phyloP scores from a whole-genome alignment of 23 tunicate species.

The Halocynthia aurantium region DNA sequence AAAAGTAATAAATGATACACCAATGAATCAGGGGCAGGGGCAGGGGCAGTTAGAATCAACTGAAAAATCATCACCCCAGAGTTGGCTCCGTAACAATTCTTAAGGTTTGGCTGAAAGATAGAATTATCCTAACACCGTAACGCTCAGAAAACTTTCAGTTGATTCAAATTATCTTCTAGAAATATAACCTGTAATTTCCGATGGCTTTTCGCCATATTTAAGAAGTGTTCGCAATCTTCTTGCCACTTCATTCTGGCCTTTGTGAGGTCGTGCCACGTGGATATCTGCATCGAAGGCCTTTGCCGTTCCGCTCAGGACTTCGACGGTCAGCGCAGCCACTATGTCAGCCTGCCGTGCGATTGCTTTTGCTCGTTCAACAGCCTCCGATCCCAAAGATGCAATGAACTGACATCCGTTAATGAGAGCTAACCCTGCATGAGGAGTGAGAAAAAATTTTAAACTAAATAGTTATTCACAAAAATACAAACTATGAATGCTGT shows the following conservation, averaged over 20 bases:
- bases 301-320: constrained; percentile 82
- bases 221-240: constrained; percentile 66
- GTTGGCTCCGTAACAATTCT: no score
- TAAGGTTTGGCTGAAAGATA: no score
- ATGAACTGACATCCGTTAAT: constrained; percentile 92
- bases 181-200: constrained; percentile 76
- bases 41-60: no score
- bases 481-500: background rate
- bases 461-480: no score
- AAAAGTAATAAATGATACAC: no score
- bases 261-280: constrained; percentile 89
- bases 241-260: constrained; percentile 88
- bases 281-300: constrained; percentile 85
- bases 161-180: no score
- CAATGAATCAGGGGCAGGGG: no score
- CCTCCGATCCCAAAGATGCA: constrained; percentile 75
- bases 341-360: constrained; percentile 94
- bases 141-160: no score
- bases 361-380: constrained; percentile 73
- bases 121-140: no score
- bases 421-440: constrained; percentile 59
- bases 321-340: constrained; percentile 88
- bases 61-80: no score
- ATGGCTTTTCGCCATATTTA: constrained; percentile 51
- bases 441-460: background rate